phyloP scores from a whole-genome alignment of 2,888 invertebrate genomes.

The Macrophya annulata region DNA sequence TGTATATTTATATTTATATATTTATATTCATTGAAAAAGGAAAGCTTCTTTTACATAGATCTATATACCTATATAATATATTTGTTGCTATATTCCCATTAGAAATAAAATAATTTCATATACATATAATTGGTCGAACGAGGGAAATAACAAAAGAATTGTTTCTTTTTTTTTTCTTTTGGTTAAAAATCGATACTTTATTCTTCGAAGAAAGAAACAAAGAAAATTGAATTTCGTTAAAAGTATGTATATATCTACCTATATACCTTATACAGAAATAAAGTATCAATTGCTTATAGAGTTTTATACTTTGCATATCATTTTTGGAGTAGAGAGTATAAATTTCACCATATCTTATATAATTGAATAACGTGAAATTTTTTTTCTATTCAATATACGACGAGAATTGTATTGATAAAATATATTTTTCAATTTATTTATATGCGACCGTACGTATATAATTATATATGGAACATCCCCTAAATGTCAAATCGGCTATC shows the following conservation, averaged over 20 bases:
- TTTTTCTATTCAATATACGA: not conserved
- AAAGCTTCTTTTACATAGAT: not conserved
- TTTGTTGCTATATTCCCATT: not conserved
- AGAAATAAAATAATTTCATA: not conserved
- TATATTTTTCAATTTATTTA: not conserved
- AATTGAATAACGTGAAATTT: not conserved
- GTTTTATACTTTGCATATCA: not conserved
- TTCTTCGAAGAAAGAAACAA: not conserved
- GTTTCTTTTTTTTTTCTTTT: not conserved
- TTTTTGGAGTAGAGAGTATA: not conserved
- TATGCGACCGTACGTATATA: not conserved
- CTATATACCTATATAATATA: too few relatives aligned
- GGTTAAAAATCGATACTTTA: not conserved
- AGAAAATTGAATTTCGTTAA: not conserved
- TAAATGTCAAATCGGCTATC: too few relatives aligned
- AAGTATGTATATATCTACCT: not conserved
- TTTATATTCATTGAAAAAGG: not conserved
- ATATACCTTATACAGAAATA: too few relatives aligned
- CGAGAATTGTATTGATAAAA: not conserved
- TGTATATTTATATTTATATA: not conserved
- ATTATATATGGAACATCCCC: too few relatives aligned
- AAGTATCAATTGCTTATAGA: slow-evolving; percentile 13
- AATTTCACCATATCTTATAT: not conserved
- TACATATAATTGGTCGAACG: not conserved
- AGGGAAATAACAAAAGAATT: not conserved